These are phyloP conservation scores for Heteromormyrus szaboi DNA, from an alignment of 2,797 vertebrate species.

Conservation along the genomic window DNA sequence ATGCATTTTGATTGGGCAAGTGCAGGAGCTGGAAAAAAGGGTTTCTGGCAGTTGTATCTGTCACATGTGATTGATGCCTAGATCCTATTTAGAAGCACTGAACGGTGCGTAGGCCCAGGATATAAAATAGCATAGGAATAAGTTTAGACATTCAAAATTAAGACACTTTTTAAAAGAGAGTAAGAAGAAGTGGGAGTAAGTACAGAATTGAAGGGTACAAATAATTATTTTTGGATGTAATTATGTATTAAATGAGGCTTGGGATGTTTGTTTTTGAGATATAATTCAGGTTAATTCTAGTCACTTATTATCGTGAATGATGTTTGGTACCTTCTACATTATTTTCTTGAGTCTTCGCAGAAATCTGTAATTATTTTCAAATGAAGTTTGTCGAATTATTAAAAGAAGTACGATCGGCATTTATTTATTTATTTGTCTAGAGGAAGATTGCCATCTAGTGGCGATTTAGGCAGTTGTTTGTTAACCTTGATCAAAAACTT, in stretches of 20 bases:
- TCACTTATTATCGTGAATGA: background rate
- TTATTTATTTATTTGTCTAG: constrained; percentile 9
- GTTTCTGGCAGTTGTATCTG: background rate
- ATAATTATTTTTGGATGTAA: background rate
- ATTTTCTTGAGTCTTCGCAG: background rate
- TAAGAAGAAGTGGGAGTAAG: background rate
- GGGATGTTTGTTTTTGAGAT: background rate
- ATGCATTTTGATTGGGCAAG: constrained; percentile 12
- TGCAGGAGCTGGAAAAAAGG: background rate
- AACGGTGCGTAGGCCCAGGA: background rate
- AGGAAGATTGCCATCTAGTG: constrained; percentile 54
- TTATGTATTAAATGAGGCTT: background rate
- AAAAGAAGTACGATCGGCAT: constrained; percentile 17
- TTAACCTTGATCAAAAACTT: background rate
- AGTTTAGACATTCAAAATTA: background rate
- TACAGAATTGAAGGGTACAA: background rate
- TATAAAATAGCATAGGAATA: background rate
- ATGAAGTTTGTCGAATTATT: background rate
- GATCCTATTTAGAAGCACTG: constrained; percentile 2
- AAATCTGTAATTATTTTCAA: background rate
- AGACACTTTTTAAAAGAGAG: background rate
- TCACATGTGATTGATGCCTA: background rate
- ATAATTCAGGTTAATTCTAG: background rate
- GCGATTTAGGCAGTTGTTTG: constrained; percentile 2
- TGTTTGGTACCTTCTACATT: background rate